A percentile compares a stretch with the other conserved stretches of the same genome.
Evolutionary conservation across 35 echinoderm and acorn worm genomes (phyloP).

Genomic region (Eucidaris tribuloides): DNA sequence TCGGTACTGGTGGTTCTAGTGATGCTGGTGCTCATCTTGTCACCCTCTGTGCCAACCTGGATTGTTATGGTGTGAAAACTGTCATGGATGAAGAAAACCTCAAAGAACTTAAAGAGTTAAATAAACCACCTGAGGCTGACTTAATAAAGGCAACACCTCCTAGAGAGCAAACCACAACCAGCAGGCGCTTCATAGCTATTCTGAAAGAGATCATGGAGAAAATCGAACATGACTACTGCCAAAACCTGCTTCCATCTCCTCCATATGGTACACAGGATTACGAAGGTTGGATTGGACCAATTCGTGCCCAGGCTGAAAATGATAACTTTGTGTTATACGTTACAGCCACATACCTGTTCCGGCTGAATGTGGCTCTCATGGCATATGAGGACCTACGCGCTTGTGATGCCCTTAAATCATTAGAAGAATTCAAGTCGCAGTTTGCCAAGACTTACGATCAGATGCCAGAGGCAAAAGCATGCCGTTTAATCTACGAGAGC

Average conservation of each 20-base stretch:
- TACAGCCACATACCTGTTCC: slow-evolving; percentile 41
- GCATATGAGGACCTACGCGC: slow-evolving; percentile 57
- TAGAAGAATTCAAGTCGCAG: slow-evolving; percentile 28
- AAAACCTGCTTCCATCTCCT: slow-evolving; percentile 1
- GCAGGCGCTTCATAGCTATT: neutral
- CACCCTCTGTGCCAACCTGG: slow-evolving; percentile 69
- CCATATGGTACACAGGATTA: slow-evolving; percentile 35
- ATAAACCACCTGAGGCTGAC: neutral
- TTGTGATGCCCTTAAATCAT: slow-evolving; percentile 22
- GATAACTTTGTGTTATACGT: neutral
- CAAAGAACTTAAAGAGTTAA: slow-evolving; percentile 15
- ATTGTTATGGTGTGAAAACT: slow-evolving; percentile 12
- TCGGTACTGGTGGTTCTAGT: slow-evolving; percentile 49
- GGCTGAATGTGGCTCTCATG: slow-evolving; percentile 55
- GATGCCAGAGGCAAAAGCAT: neutral
- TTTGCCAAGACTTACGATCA: neutral
- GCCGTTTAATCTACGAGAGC: neutral
- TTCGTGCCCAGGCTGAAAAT: slow-evolving; percentile 27
- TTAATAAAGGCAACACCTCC: neutral
- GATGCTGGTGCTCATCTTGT: slow-evolving; percentile 45
- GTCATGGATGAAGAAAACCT: slow-evolving; percentile 16
- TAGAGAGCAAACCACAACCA: neutral
- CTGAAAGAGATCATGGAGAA: neutral
- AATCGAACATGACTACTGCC: no score
- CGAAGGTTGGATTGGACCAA: slow-evolving; percentile 35